phyloP scores from a whole-genome alignment of 2,113 vertebrate genomes.

The Poeciliopsis prolifica region DNA sequence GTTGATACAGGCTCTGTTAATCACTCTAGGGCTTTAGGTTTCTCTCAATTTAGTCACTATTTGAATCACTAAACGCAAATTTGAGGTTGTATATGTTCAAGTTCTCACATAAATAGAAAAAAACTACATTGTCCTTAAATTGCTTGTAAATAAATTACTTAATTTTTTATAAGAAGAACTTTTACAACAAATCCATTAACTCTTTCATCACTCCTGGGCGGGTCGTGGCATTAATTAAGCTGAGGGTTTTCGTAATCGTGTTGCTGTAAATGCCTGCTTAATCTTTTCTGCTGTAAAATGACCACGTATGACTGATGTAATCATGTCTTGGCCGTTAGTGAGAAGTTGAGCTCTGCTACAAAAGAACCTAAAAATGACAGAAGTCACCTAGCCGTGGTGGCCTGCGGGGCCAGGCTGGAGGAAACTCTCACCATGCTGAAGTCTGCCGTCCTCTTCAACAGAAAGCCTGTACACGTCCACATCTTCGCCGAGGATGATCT shows the following conservation, averaged over 20 bases:
- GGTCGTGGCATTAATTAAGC: background rate
- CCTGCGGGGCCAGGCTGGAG: constrained; percentile 91
- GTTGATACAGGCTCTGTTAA: background rate
- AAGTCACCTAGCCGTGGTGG: constrained; percentile 93
- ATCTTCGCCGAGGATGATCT: constrained; percentile 95
- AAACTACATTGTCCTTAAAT: background rate
- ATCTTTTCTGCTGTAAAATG: constrained; percentile 8
- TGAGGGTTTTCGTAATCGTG: background rate
- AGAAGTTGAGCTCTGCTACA: constrained; percentile 9
- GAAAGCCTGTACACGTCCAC: constrained; percentile 87
- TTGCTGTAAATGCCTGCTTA: background rate
- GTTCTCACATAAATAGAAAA: background rate
- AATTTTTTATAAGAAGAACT: background rate
- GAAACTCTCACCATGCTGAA: constrained; percentile 95
- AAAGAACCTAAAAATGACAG: constrained; percentile 60
- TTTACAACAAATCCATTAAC: background rate
- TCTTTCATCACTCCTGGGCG: too few relatives aligned
- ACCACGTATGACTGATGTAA: background rate
- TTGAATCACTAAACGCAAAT: constrained; percentile 2
- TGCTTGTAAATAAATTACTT: too few relatives aligned
- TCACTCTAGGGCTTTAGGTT: background rate
- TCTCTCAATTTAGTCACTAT: background rate
- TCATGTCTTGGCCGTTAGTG: constrained; percentile 45
- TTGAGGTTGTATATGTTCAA: background rate
- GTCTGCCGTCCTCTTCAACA: constrained; percentile 91